phyloP scores from a whole-genome alignment of 2,113 vertebrate genomes.

The Proterorhinus semilunaris region DNA sequence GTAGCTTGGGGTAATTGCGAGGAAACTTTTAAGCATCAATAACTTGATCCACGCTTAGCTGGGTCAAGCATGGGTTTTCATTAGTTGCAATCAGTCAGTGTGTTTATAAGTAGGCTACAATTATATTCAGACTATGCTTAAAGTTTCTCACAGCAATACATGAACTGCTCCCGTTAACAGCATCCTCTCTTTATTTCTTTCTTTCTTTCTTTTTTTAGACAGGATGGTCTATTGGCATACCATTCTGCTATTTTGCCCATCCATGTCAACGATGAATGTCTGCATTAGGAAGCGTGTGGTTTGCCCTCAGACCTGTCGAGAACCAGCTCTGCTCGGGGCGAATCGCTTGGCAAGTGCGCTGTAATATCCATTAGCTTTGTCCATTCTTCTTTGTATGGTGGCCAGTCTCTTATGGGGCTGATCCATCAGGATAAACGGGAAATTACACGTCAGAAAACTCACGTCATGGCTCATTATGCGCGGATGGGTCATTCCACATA shows the following conservation, averaged over 20 bases:
- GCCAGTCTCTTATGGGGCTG: constrained; percentile 20
- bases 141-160: too few species aligned
- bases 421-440: constrained; percentile 5
- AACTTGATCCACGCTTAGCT: too few species aligned
- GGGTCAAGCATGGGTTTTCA: too few species aligned
- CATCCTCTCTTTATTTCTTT: too few species aligned
- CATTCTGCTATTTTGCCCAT: constrained; percentile 32
- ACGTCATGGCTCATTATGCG: constrained; percentile 5
- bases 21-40: too few species aligned
- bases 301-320: constrained; percentile 22
- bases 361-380: constrained; percentile 23
- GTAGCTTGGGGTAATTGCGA: too few species aligned
- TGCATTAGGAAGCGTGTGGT: constrained; percentile 21
- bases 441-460: constrained; percentile 14
- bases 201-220: too few species aligned
- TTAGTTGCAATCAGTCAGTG: too few species aligned
- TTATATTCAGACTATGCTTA: too few species aligned
- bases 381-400: constrained; percentile 29
- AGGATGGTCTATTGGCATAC: background rate
- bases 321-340: constrained; percentile 26
- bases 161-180: too few species aligned
- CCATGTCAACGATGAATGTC: constrained; percentile 26
- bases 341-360: constrained; percentile 44
- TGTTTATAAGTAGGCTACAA: too few species aligned
- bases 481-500: background rate